phyloP scores from a whole-genome alignment of 2,888 invertebrate genomes.

The Acrocyrtus sp. region DNA sequence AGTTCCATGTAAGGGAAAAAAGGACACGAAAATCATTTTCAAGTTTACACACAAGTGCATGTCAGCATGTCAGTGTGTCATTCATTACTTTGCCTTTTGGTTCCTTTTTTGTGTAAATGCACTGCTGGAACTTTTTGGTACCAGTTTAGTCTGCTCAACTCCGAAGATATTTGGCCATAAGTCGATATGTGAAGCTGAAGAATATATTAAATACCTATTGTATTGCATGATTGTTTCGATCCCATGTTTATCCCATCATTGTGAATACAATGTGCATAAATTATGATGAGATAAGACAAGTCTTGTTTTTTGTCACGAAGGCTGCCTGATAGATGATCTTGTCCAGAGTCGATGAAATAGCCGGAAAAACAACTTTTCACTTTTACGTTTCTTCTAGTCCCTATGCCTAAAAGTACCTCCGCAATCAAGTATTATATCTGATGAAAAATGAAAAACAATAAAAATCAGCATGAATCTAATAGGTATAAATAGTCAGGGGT shows the following conservation, averaged over 20 bases:
- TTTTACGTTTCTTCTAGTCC: not conserved
- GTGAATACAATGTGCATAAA: conserved; percentile 5
- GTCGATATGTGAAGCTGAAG: not conserved
- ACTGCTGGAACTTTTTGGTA: not conserved
- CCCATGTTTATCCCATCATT: not conserved
- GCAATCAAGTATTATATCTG: not conserved
- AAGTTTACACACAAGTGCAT: no score
- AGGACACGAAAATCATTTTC: no score
- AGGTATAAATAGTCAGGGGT: no score
- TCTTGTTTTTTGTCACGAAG: conserved; percentile 5
- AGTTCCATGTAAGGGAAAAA: no score
- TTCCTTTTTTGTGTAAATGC: no score
- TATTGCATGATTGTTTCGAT: no score
- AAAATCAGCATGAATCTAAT: not conserved
- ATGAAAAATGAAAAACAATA: not conserved
- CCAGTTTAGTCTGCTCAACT: not conserved
- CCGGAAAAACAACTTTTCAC: conserved; percentile 5
- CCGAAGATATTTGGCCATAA: not conserved
- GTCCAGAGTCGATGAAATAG: not conserved
- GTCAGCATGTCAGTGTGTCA: no score
- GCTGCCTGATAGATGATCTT: conserved; percentile 7
- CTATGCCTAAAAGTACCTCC: no score
- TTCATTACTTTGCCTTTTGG: no score
- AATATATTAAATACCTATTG: no score
- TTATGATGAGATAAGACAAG: conserved; percentile 5